These are phyloP conservation scores for Arbacia lixula DNA, from an alignment of 53 echinoderm and acorn worm genomes.

Conservation along the genomic window DNA sequence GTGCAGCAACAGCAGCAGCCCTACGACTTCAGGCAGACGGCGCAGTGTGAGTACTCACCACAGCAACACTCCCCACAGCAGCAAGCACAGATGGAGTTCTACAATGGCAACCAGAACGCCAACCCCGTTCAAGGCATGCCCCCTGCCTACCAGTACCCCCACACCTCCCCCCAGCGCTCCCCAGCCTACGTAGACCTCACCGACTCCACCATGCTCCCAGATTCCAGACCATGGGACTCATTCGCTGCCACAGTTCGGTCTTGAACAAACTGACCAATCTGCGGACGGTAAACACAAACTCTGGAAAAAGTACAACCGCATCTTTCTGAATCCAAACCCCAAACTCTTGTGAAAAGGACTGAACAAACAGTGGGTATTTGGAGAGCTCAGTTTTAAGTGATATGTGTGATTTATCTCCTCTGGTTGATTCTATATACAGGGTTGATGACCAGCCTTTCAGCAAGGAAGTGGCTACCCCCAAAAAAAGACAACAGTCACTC, in stretches of 20 bases:
- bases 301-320: slow-evolving; percentile 35
- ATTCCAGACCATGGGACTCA: slow-evolving; percentile 86
- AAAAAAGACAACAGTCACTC: slow-evolving; percentile 11
- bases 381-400: slow-evolving; percentile 41
- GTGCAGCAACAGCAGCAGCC: slow-evolving; percentile 22
- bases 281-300: slow-evolving; percentile 23
- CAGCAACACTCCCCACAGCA: slow-evolving; percentile 53
- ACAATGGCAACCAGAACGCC: slow-evolving; percentile 39
- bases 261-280: slow-evolving; percentile 52
- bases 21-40: slow-evolving; percentile 44
- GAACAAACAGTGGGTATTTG: slow-evolving; percentile 30
- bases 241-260: slow-evolving; percentile 61
- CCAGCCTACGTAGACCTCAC: slow-evolving; percentile 72
- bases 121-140: slow-evolving; percentile 31
- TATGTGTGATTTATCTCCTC: slow-evolving; percentile 52
- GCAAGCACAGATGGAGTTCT: slow-evolving; percentile 42
- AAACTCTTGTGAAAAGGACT: slow-evolving; percentile 15
- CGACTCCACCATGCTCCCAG: slow-evolving; percentile 58
- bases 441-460: slow-evolving; percentile 50
- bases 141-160: slow-evolving; percentile 57
- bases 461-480: slow-evolving; percentile 24
- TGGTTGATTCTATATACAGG: background rate
- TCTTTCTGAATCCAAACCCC: background rate
- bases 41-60: slow-evolving; percentile 48
- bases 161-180: slow-evolving; percentile 73